These are phyloP conservation scores for rat (Rattus norvegicus) DNA, from an alignment of 2,113 vertebrate species.

Conservation along the genomic window GRCr8 NC_086019.1:17160501-17161000, in stretches of 20 bases:
- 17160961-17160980: not conserved
- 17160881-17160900: conserved; percentile 26
- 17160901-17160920: not conserved
- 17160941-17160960: not conserved
- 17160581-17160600: conserved; percentile 69
- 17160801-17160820: not conserved
- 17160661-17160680: conserved; percentile 61
- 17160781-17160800: not conserved
- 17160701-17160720: conserved; percentile 57
- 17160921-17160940: not conserved
- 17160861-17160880: not conserved
- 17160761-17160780: not conserved
- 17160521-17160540: conserved; percentile 42
- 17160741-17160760: not conserved
- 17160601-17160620: conserved; percentile 74
- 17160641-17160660: conserved; percentile 76
- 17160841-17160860: not conserved
- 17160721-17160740: conserved; percentile 54
- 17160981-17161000: not conserved
- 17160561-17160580: conserved; percentile 71
- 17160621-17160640: conserved; percentile 74
- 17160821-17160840: not conserved
- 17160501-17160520: conserved; percentile 68
- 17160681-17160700: conserved; percentile 67
- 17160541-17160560: conserved; percentile 56